Evolutionary conservation across 2,888 invertebrate species (phyloP), one percentile per base, ranked within the genome.

Genomic region (Oscheius sp.): DNA sequence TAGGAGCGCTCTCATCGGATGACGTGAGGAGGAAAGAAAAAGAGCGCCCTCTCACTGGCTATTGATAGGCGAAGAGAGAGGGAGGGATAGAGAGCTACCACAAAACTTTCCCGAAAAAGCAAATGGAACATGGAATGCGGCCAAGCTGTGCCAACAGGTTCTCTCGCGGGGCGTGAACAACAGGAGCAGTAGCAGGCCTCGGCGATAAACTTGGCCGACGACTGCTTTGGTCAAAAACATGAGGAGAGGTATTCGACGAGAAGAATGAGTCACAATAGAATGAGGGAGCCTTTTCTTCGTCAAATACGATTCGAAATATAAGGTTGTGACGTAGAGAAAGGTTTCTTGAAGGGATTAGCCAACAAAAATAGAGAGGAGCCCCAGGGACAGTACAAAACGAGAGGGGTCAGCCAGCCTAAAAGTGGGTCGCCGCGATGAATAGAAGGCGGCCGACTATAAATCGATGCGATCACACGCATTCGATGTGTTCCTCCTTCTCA

Each of bases 401-500:
- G 26, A 9, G 2, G 41, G 47, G 2, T 12, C 47, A 5, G 22
- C 20, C 4, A 6, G 17, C 47, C 47, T 36, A 41, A 26, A 59
- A 59, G 59, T 59, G 59, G 59, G 59, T 59, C 59, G 54, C 54
- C 33, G 44, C 59, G 59, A 59, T 59, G 59, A 44, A 59, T 59
- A 59, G 59, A 59, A 59, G 59, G 59, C 59, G 59, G 59, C 33
- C 59, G 41, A 59, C 59, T 17, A 38, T 59, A 59, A 59, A 59
- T 59, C 59, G 59, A 59, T 59, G 59, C 59, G 59, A 59, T 59
- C 59, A 59, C 41, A 59, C 59, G 59, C 54, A 54, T 44, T 59
- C 44, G 41, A 28, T 44, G 59, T 24, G 59, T 59, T 41, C 41
- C 59, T 59, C 59, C 33, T 54, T 38, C 56, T 12, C 50, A 5